Percentiles rank a stretch among this genome's conserved stretches.
Conservation (phyloP, 1,140 invertebrate species). For the Macrobrachium nipponense region DNA sequence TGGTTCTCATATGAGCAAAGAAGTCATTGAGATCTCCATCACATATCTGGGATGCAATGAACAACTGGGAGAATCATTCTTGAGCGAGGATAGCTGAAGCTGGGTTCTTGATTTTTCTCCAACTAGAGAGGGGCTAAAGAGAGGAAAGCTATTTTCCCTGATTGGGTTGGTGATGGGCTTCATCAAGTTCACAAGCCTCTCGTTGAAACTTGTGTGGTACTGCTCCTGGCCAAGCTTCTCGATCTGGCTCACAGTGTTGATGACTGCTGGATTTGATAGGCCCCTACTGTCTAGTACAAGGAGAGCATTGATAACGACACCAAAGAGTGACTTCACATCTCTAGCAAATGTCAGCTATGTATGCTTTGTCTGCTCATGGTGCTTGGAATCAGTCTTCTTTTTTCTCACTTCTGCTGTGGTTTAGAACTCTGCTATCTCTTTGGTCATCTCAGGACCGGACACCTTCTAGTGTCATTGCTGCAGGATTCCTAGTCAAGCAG, state of each 20-base stretch:
- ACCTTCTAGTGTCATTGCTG: conserved; percentile 15
- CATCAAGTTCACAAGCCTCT: neutral
- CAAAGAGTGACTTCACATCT: conserved; percentile 5
- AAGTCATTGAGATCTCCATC: conserved; percentile 36
- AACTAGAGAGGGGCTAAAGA: conserved; percentile 24
- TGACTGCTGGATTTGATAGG: neutral
- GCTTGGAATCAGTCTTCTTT: neutral
- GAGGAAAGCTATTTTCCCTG: conserved; percentile 10
- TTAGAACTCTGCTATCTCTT: conserved; percentile 15
- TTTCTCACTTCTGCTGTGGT: too few relatives aligned
- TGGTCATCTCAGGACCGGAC: conserved; percentile 6
- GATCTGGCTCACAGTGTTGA: neutral
- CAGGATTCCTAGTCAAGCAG: conserved; percentile 4
- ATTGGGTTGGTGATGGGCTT: conserved; percentile 4
- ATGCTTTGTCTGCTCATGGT: conserved; percentile 10
- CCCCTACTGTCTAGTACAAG: conserved; percentile 26
- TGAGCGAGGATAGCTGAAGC: neutral
- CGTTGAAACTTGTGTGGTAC: conserved; percentile 10
- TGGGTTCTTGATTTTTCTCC: conserved; percentile 11
- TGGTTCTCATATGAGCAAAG: conserved; percentile 37
- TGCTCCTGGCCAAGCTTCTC: conserved; percentile 19
- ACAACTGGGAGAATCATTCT: conserved; percentile 32
- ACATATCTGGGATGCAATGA: conserved; percentile 23
- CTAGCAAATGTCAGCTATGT: neutral
- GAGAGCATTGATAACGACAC: conserved; percentile 7